Percentiles rank a stretch among this genome's conserved stretches.
Conservation (phyloP, 2,113 vertebrate species). For the Sakesphorus luctuosus region DNA sequence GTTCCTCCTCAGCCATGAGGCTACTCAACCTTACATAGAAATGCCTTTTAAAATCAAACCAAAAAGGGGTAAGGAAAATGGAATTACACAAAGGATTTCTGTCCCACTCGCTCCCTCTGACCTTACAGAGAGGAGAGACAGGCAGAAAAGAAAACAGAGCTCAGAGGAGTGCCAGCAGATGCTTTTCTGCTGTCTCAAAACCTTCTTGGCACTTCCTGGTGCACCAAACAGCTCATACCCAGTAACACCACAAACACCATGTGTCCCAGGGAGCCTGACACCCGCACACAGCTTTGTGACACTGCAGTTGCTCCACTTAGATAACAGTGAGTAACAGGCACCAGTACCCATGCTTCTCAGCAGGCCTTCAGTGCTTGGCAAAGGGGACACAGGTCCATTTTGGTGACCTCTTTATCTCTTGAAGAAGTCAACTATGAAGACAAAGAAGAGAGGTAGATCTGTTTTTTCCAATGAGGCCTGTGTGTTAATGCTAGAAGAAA, state of each 20-base stretch:
- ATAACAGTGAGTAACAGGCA: neutral
- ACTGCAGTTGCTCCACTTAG: neutral
- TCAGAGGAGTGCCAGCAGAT: neutral
- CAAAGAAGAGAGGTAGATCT: neutral
- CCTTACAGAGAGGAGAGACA: neutral
- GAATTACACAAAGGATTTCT: neutral
- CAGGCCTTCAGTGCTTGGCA: neutral
- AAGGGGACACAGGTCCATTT: neutral
- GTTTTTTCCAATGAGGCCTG: neutral
- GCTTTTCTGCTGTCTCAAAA: neutral
- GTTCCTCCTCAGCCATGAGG: neutral
- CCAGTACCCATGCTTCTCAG: rapidly evolving
- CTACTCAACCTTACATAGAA: neutral
- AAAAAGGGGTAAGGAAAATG: neutral
- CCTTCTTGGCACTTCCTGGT: neutral
- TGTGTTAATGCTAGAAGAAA: neutral
- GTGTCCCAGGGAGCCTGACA: neutral
- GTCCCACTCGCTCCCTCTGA: neutral
- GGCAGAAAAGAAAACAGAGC: neutral
- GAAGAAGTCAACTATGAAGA: neutral
- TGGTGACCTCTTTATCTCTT: neutral
- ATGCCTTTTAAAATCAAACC: neutral
- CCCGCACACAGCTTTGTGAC: neutral
- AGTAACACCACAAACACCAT: neutral
- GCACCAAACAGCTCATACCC: neutral